These are phyloP conservation scores for Cartodere bifasciata DNA, from an alignment of 2,888 invertebrate species.

Conservation along the genomic window DNA sequence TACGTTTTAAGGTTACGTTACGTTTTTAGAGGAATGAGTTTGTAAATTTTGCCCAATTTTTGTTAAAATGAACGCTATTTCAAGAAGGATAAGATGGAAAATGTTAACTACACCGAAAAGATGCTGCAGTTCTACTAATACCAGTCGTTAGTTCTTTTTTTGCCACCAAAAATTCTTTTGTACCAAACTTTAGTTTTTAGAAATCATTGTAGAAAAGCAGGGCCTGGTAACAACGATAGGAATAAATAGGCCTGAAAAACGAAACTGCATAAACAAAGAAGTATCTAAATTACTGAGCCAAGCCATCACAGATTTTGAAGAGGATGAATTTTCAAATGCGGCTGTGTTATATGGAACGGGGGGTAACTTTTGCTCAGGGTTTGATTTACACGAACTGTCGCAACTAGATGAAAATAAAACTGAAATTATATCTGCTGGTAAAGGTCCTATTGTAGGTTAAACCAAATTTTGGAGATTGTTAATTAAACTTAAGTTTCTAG, in stretches of 20 bases:
- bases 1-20: too few species aligned
- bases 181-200: too few species aligned
- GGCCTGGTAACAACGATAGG: slow-evolving; percentile 63
- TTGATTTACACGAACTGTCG: slow-evolving; percentile 69
- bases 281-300: slow-evolving; percentile 55
- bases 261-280: slow-evolving; percentile 67
- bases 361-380: slow-evolving; percentile 90
- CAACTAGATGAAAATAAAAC: slow-evolving; percentile 7
- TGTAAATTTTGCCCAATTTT: too few species aligned
- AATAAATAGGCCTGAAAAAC: slow-evolving; percentile 72
- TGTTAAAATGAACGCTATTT: too few species aligned
- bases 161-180: too few species aligned
- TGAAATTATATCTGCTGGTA: neutral
- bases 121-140: too few species aligned
- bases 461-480: neutral
- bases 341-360: slow-evolving; percentile 81
- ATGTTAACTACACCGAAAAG: too few species aligned
- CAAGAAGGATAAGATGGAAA: too few species aligned
- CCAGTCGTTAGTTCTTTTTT: too few species aligned
- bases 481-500: slow-evolving; percentile 30
- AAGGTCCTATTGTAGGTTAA: neutral
- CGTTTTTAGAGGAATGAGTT: too few species aligned
- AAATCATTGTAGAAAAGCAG: slow-evolving; percentile 42
- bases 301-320: slow-evolving; percentile 69
- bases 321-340: slow-evolving; percentile 53